phyloP scores from a whole-genome alignment of 2,113 vertebrate genomes.

The Lichenostomus cassidix region DNA sequence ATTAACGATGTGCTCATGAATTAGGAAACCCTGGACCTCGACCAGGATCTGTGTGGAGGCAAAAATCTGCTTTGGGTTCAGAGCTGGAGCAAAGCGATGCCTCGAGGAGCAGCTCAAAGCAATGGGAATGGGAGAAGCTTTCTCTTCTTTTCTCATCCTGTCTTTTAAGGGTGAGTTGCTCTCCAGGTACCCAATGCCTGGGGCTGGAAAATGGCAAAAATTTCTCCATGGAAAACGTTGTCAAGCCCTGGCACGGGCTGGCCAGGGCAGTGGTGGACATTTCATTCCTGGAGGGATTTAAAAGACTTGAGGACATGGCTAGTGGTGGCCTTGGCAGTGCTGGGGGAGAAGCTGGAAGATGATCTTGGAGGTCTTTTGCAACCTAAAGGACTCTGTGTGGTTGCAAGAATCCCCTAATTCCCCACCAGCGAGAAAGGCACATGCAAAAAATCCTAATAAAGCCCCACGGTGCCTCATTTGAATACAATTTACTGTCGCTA shows the following conservation, averaged over 20 bases:
- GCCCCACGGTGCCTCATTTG: not conserved
- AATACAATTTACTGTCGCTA: conserved; percentile 10
- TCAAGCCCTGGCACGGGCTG: not conserved
- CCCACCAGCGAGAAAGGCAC: not conserved
- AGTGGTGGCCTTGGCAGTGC: not conserved
- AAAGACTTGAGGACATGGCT: not conserved
- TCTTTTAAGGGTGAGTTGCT: too few species aligned
- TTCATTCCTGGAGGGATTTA: not conserved
- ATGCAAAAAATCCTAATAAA: not conserved
- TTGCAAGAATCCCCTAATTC: not conserved
- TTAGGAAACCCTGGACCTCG: conserved; percentile 33
- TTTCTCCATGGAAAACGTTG: not conserved
- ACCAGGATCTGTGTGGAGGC: not conserved
- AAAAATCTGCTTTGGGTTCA: not conserved
- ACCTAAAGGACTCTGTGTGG: fast-evolving
- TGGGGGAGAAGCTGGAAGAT: not conserved
- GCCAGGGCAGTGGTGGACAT: not conserved
- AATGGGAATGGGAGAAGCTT: fast-evolving
- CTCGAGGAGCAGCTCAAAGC: not conserved
- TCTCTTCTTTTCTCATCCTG: too few species aligned
- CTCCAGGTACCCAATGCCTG: not conserved
- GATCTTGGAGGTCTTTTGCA: not conserved
- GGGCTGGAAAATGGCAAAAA: not conserved
- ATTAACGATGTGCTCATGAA: conserved; percentile 20
- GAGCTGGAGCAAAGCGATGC: not conserved